These are phyloP conservation scores for Turdus rufiventris DNA, from an alignment of 2,113 vertebrate species.

Conservation along the genomic window DNA sequence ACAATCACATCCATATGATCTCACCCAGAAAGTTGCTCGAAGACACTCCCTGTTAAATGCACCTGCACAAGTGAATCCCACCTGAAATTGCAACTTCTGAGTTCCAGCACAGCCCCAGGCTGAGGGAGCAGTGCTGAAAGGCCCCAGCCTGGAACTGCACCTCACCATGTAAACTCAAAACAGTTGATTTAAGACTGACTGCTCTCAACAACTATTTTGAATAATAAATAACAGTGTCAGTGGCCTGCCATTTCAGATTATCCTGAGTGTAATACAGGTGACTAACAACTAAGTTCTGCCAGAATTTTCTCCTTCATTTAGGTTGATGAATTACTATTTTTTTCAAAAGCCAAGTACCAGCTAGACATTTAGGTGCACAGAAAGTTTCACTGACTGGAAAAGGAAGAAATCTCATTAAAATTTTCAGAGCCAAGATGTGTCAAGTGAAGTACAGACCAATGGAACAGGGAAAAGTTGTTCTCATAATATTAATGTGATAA, in stretches of 20 bases:
- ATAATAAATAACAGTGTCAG: not conserved
- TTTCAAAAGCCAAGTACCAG: not conserved
- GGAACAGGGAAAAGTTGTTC: not conserved
- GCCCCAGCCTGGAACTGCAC: not conserved
- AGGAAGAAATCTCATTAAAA: constrained; percentile 8
- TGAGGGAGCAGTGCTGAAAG: not conserved
- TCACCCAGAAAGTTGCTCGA: not conserved
- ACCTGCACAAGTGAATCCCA: not conserved
- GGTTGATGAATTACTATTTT: not conserved
- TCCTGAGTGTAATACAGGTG: not conserved
- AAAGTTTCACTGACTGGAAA: not conserved
- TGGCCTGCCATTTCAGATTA: not conserved
- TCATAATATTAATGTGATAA: not conserved
- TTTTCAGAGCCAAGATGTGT: not conserved
- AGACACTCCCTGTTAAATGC: not conserved
- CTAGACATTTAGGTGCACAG: not conserved
- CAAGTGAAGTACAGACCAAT: not conserved
- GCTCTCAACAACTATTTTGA: not conserved
- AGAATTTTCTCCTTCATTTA: not conserved
- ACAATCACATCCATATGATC: not conserved
- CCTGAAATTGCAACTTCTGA: accelerated
- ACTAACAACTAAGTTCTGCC: not conserved
- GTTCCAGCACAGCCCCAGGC: not conserved
- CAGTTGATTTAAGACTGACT: not conserved
- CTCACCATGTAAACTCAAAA: not conserved